phyloP scores from a whole-genome alignment of 2,797 vertebrate genomes.

The Danio albolineatus region DNA sequence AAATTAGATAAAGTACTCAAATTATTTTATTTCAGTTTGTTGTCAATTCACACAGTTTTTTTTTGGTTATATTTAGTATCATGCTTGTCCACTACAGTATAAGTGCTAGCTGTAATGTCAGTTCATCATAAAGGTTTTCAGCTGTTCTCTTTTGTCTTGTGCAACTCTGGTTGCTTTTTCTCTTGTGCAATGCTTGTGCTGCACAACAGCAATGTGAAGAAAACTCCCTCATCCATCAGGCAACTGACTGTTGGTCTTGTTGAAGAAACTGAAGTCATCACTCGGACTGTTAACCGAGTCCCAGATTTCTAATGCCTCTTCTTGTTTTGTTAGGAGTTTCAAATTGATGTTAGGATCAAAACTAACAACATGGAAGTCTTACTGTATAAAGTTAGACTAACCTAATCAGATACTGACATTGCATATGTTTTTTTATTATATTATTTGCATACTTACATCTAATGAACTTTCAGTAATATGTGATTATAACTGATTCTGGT shows the following conservation, averaged over 20 bases:
- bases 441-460: no score
- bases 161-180: constrained; percentile 21
- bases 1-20: background rate
- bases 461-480: no score
- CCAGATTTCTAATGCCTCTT: background rate
- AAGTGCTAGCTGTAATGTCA: background rate
- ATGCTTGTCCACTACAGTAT: no score
- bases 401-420: no score
- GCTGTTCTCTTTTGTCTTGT: background rate
- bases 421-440: no score
- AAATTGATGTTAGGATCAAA: background rate
- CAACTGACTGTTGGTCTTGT: background rate
- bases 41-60: no score
- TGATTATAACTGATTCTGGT: no score
- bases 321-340: background rate
- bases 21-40: background rate
- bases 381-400: no score
- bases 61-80: background rate
- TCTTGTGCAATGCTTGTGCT: constrained; percentile 25
- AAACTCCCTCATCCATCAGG: background rate
- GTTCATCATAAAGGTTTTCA: background rate
- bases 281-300: background rate
- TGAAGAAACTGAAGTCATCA: background rate
- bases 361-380: background rate
- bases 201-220: constrained; percentile 22